Percentiles rank a stretch among this genome's conserved stretches.
These are phyloP conservation scores for Phrixothrix hirtus DNA, from an alignment of 2,888 invertebrate genomes.

Conservation along the genomic window DNA sequence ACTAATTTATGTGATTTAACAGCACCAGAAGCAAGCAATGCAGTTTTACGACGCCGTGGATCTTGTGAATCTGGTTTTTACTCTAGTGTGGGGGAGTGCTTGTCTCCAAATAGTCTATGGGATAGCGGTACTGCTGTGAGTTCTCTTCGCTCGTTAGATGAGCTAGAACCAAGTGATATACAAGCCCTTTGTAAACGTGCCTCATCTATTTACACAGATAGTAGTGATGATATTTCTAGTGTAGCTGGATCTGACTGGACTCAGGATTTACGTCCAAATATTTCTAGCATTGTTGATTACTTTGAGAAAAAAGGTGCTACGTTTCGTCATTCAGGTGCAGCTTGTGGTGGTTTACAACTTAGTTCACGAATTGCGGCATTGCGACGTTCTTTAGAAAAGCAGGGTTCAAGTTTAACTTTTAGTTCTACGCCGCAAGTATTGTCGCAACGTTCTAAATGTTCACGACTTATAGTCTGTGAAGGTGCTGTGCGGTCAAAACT, in stretches of 20 bases:
- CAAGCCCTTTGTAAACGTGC: constrained; percentile 67
- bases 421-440: constrained; percentile 26
- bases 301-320: constrained; percentile 78
- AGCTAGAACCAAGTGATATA: constrained; percentile 62
- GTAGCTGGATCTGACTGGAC: constrained; percentile 76
- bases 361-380: constrained; percentile 52
- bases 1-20: constrained; percentile 51
- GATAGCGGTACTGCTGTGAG: constrained; percentile 65
- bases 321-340: constrained; percentile 58
- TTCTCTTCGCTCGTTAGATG: constrained; percentile 64
- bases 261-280: constrained; percentile 67
- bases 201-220: constrained; percentile 84
- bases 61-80: constrained; percentile 91
- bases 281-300: constrained; percentile 85
- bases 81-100: constrained; percentile 73
- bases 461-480: constrained; percentile 78
- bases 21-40: constrained; percentile 37
- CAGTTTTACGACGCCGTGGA: constrained; percentile 68
- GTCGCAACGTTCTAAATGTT: constrained; percentile 57
- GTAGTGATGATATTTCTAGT: constrained; percentile 83
- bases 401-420: constrained; percentile 34
- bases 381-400: constrained; percentile 48
- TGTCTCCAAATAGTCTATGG: constrained; percentile 53
- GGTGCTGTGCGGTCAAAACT: constrained; percentile 86
- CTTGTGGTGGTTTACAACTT: constrained; percentile 50